Base-by-base conservation (phyloP, 2,888 invertebrate species). In the Callosobruchus maculatus region DNA sequence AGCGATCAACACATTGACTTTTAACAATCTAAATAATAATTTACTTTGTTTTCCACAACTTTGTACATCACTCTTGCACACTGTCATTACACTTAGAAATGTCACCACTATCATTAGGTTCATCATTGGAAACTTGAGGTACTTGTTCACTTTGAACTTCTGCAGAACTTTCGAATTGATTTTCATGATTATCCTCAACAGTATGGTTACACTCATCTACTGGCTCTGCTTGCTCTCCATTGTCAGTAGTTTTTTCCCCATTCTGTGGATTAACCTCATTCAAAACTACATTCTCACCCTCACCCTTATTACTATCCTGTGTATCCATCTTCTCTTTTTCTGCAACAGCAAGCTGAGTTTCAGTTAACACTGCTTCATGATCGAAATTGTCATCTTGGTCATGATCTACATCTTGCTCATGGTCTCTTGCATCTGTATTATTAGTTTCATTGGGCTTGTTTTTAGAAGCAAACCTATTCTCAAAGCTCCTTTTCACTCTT, bases 401-500 rank as follows among this genome's bases (percentile, higher is more conserved):
- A 26, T 22, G 69, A 66, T 75, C 70, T 49, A 72, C 74, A 20
- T 70, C 67, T 70, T 31, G 68, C 66, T 26, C 20, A 21, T 20
- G 67, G 9, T 21, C 20, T 66, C 21, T 70, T 22, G 66, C 66
- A 68, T 72, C 71, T 31, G 73, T 72, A 20, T 73, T 71, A 78
- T 75, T 73, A 21, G 72, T 70, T 18, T 70, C 21, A 21, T 70
- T 72, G 21, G 77, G 73, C n/a, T 73, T 70, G 72, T 74, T 73
- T 72, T 71, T 76, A 20, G 70, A 68, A 2, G 75, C 75, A 71
- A 74, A 78, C 77, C 78, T 82, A 20, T 72, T 70, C 78, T 86
- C 86, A 78, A 87, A 87, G 73, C 86, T 86, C 69, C 83, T 81
- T 75, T 84, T 87, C 83, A 86, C 89, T 78, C 89, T 88, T 76